Percentiles rank a stretch among this genome's conserved stretches.
These are phyloP conservation scores for Entomyzon cyanotis DNA, from an alignment of 2,113 vertebrate genomes.

Conservation along the genomic window DNA sequence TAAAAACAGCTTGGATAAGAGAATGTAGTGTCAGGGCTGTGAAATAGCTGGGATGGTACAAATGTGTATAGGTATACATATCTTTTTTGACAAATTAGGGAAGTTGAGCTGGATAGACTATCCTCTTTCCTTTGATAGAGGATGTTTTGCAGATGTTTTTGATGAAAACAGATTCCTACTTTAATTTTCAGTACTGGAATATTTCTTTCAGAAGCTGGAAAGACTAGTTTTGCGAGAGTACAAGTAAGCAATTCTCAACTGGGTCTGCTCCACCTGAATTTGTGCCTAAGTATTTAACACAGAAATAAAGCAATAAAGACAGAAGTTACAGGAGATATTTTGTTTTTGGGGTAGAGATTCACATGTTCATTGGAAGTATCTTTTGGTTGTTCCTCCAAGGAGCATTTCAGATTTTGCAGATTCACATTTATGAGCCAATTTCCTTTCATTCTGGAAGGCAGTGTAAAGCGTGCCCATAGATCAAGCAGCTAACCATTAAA, in stretches of 20 bases:
- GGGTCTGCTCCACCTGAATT: not conserved
- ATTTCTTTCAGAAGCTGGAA: not conserved
- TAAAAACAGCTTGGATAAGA: fast-evolving
- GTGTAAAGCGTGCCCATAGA: not conserved
- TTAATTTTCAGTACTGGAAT: not conserved
- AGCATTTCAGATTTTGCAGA: not conserved
- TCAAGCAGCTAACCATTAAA: not conserved
- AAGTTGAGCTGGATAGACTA: not conserved
- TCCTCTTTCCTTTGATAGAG: not conserved
- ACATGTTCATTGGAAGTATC: not conserved
- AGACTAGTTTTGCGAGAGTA: not conserved
- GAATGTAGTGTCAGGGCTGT: not conserved
- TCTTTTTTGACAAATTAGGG: not conserved
- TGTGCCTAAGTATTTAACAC: not conserved
- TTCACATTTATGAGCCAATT: not conserved
- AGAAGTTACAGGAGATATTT: not conserved
- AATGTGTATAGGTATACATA: not conserved
- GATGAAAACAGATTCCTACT: not conserved
- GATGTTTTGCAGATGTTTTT: not conserved
- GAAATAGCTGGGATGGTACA: not conserved
- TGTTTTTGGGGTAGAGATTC: not conserved
- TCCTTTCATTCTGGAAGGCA: not conserved
- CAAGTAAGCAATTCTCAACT: not conserved
- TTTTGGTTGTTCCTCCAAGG: not conserved
- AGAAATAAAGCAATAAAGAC: not conserved